Percentiles rank a stretch among this genome's conserved stretches.
Conservation (phyloP, 2,888 invertebrate genomes). For the Calameuta filiformis region DNA sequence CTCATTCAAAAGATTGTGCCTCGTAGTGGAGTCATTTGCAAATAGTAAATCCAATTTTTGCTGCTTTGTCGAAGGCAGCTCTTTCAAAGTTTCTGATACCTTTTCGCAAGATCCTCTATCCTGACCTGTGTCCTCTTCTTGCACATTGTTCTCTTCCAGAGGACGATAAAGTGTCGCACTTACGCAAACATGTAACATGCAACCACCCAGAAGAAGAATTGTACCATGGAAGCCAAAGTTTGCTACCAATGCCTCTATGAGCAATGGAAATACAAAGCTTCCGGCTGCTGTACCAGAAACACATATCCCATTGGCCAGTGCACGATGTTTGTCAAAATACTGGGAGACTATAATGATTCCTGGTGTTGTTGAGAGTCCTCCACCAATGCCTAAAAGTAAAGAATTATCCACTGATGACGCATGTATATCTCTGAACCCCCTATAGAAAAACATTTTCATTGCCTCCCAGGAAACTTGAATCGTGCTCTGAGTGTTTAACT, state of each 20-base stretch:
- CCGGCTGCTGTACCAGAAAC: slow-evolving; percentile 85
- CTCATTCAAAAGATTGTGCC: slow-evolving; percentile 63
- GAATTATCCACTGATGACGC: neutral
- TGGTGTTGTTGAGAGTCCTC: slow-evolving; percentile 82
- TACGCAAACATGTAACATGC: slow-evolving; percentile 81
- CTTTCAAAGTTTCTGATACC: slow-evolving; percentile 27
- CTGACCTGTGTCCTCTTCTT: slow-evolving; percentile 28
- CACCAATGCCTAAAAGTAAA: slow-evolving; percentile 74
- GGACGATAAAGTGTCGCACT: slow-evolving; percentile 77
- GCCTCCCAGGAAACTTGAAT: neutral
- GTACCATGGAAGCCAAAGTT: slow-evolving; percentile 81
- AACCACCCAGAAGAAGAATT: slow-evolving; percentile 76
- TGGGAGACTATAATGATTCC: slow-evolving; percentile 85
- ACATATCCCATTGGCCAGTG: slow-evolving; percentile 83
- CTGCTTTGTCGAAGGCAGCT: slow-evolving; percentile 53
- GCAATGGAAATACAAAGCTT: slow-evolving; percentile 80
- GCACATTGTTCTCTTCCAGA: slow-evolving; percentile 64
- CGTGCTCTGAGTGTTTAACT: neutral
- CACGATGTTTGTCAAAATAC: slow-evolving; percentile 83
- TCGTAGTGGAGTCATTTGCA: slow-evolving; percentile 55
- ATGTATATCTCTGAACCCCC: neutral
- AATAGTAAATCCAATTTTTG: slow-evolving; percentile 62
- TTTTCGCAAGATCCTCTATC: slow-evolving; percentile 26
- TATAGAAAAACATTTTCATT: neutral
- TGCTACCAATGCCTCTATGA: slow-evolving; percentile 77